Evolutionary conservation across 2,888 invertebrate species (phyloP).

Genomic region (Oscheius sp.): DNA sequence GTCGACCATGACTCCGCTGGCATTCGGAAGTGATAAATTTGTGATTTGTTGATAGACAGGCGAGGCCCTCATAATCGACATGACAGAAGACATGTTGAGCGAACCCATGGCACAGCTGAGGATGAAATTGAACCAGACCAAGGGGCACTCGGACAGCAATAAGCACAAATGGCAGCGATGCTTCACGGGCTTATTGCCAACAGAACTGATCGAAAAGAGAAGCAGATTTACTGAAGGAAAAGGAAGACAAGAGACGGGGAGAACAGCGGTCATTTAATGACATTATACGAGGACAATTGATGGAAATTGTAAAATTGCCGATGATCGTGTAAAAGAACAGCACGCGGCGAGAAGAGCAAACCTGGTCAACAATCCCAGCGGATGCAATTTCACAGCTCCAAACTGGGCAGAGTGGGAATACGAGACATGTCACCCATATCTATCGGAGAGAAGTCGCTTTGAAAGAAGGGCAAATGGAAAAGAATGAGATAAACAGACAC

Average conservation of each 20-base stretch:
- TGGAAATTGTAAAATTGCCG: neutral
- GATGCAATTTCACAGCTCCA: slow-evolving; percentile 19
- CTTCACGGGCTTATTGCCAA: slow-evolving; percentile 17
- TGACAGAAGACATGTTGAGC: slow-evolving; percentile 20
- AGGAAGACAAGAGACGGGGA: neutral
- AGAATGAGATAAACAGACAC: neutral
- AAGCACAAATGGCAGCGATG: slow-evolving; percentile 18
- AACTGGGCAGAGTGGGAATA: neutral
- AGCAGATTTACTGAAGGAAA: neutral
- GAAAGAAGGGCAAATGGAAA: neutral
- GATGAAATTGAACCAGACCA: neutral
- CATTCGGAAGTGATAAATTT: slow-evolving; percentile 15
- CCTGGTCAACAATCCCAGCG: slow-evolving; percentile 25
- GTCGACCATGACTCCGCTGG: slow-evolving; percentile 9
- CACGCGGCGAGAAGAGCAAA: neutral
- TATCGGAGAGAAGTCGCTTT: neutral
- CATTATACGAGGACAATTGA: neutral
- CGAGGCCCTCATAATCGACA: slow-evolving; percentile 22
- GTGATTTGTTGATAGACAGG: slow-evolving; percentile 28
- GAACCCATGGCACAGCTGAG: slow-evolving; percentile 15
- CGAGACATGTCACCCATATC: neutral
- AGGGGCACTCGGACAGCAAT: slow-evolving; percentile 8
- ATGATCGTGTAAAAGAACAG: neutral
- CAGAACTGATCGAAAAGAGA: neutral
- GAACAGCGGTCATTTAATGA: neutral